Percentiles rank a stretch among this genome's conserved stretches.
Evolutionary conservation across 1,140 invertebrate species (phyloP).

Genomic region (Cyphomyrmex costatus): DNA sequence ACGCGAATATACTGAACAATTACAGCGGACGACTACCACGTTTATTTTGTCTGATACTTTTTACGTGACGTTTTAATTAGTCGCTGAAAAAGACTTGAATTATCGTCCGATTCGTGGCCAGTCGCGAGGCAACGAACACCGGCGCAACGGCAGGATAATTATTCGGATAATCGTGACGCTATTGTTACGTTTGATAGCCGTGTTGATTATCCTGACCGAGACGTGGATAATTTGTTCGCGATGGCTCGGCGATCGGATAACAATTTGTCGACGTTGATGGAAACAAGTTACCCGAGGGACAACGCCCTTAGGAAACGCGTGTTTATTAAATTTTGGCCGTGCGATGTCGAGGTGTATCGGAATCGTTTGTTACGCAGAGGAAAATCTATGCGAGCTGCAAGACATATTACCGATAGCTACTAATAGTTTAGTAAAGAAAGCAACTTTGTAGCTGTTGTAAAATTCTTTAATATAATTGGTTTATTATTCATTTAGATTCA

Average conservation of each 20-base stretch:
- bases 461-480: too few relatives aligned
- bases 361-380: not conserved
- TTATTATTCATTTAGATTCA: too few relatives aligned
- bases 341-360: not conserved
- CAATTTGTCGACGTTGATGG: conserved; percentile 38
- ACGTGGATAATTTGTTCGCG: conserved; percentile 48
- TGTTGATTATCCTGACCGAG: conserved; percentile 38
- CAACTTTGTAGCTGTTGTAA: too few relatives aligned
- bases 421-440: too few relatives aligned
- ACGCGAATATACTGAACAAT: not conserved
- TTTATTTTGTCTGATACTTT: conserved; percentile 18
- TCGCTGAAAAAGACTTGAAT: not conserved
- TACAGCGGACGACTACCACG: not conserved
- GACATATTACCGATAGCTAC: too few relatives aligned
- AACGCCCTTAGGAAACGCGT: not conserved
- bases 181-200: conserved; percentile 30
- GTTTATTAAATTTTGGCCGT: conserved; percentile 30
- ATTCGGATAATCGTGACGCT: conserved; percentile 32
- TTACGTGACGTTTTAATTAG: conserved; percentile 1
- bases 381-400: not conserved
- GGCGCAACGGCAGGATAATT: conserved; percentile 26
- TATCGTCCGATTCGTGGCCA: not conserved
- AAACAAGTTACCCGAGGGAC: conserved; percentile 34
- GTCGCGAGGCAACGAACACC: not conserved
- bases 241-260: conserved; percentile 35